These are phyloP conservation scores for Lepidurus couesii DNA, from an alignment of 1,140 invertebrate genomes.

Conservation along the genomic window DNA sequence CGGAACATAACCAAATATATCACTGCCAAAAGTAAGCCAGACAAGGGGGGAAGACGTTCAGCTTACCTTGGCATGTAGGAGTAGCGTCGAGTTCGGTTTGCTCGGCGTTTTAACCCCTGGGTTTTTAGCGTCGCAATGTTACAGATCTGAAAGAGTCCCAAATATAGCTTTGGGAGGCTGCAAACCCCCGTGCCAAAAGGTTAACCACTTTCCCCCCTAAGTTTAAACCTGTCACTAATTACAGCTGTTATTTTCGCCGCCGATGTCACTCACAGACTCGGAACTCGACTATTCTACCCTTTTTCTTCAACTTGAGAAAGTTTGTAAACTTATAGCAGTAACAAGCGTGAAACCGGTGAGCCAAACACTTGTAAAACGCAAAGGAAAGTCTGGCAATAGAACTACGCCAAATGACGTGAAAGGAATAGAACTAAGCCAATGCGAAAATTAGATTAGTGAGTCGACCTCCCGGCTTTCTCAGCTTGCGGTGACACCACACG, in stretches of 20 bases:
- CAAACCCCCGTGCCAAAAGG: background rate
- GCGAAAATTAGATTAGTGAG: constrained; percentile 5
- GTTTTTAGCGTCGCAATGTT: background rate
- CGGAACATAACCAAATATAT: too few species aligned
- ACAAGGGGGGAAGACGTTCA: background rate
- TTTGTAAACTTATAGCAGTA: too few species aligned
- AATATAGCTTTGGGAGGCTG: background rate
- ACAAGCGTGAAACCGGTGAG: background rate
- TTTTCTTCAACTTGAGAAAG: too few species aligned
- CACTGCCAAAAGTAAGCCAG: too few species aligned
- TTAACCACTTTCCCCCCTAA: background rate
- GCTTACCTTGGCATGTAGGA: background rate
- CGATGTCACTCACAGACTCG: constrained; percentile 4
- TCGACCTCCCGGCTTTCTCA: background rate
- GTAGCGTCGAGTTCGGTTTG: background rate
- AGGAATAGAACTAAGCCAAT: background rate
- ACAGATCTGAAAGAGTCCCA: background rate
- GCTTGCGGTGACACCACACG: background rate
- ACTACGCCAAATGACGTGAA: background rate
- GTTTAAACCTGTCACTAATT: background rate
- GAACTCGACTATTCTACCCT: background rate
- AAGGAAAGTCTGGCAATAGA: background rate
- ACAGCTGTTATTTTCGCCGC: background rate
- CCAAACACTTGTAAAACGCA: background rate
- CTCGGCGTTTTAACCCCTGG: background rate